phyloP scores from a whole-genome alignment of 2,888 invertebrate genomes.

The Cylindroiulus punctatus region DNA sequence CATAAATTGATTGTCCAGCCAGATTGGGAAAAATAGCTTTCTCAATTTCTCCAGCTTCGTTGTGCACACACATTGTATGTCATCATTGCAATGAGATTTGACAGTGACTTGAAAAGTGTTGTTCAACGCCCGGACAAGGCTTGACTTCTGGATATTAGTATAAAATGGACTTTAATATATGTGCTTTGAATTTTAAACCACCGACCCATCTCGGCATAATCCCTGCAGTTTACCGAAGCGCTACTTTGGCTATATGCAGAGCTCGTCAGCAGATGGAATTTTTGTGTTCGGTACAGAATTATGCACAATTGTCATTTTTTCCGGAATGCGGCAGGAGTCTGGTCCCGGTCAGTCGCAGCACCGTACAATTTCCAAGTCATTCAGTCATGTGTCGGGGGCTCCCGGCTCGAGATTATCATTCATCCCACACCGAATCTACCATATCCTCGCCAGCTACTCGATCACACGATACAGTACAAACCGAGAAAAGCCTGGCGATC shows the following conservation, averaged over 20 bases:
- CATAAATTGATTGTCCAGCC: no score
- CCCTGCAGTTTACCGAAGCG: neutral
- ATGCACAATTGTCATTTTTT: neutral
- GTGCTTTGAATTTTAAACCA: no score
- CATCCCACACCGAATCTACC: neutral
- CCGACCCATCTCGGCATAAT: neutral
- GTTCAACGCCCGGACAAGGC: no score
- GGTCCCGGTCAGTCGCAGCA: neutral
- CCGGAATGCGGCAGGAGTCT: neutral
- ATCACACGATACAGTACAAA: conserved; percentile 28
- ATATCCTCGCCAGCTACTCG: neutral
- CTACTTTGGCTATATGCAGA: neutral
- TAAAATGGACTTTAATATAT: no score
- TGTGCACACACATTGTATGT: no score
- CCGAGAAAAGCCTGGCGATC: neutral
- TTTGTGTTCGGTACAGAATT: neutral
- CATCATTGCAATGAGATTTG: no score
- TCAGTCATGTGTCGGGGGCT: neutral
- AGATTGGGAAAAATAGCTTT: no score
- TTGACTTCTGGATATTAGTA: no score
- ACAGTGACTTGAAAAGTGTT: no score
- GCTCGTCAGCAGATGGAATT: neutral
- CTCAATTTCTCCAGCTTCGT: no score
- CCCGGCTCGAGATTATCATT: neutral
- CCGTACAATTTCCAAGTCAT: neutral